Percentiles rank a stretch among this genome's conserved stretches.
These are phyloP conservation scores for Holothuria scabra DNA, from an alignment of 53 echinoderm and acorn worm species.

Conservation along the genomic window DNA sequence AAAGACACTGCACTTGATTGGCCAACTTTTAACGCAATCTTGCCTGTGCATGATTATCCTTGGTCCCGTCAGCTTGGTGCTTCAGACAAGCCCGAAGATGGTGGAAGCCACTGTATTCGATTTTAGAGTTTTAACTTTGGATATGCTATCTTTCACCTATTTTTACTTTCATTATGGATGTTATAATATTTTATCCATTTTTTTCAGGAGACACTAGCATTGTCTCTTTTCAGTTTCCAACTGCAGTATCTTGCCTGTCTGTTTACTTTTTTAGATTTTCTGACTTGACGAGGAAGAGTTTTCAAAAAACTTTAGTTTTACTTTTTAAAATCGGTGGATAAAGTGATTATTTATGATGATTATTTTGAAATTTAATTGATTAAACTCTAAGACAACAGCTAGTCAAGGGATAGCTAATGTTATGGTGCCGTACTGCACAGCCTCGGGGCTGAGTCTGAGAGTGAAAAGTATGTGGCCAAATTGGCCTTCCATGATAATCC, in stretches of 20 bases:
- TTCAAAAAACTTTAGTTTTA: no score
- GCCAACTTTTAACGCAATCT: slow-evolving; percentile 40
- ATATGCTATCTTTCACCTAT: slow-evolving; percentile 47
- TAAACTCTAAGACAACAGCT: no score
- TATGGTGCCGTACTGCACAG: no score
- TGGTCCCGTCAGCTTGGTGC: slow-evolving; percentile 19
- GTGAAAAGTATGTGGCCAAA: no score
- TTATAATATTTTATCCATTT: slow-evolving; percentile 2
- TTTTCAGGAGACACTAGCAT: neutral
- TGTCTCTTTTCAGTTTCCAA: neutral
- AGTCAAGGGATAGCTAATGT: no score
- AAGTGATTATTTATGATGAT: no score
- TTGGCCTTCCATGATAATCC: no score
- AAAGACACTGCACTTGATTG: slow-evolving; percentile 18
- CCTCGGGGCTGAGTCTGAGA: no score
- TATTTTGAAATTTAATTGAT: no score
- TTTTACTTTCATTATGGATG: slow-evolving; percentile 31
- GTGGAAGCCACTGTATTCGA: slow-evolving; percentile 43
- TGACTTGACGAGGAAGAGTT: no score
- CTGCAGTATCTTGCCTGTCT: slow-evolving; percentile 33
- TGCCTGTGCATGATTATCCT: slow-evolving; percentile 42
- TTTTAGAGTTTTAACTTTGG: slow-evolving; percentile 16
- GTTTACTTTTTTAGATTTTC: neutral
- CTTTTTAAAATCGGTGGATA: no score
- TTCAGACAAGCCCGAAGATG: slow-evolving; percentile 20